Evolutionary conservation across 2,888 invertebrate species (phyloP), one percentile per base, ranked within the genome.

Genomic region (Coenonympha glycerion): DNA sequence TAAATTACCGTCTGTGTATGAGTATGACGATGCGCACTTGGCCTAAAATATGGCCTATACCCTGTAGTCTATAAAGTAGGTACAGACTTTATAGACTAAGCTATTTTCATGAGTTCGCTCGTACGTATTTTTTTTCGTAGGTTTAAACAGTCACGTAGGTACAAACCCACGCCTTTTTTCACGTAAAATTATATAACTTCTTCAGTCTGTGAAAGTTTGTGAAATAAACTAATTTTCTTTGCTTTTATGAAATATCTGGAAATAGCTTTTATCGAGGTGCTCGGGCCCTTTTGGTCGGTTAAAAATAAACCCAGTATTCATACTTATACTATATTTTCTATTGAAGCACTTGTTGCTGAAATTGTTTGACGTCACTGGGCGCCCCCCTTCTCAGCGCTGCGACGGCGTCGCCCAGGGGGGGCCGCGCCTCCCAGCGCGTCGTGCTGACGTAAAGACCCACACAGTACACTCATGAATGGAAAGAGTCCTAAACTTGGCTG

Each of bases 381-480:
- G n/a, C n/a, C 62, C 61, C 75, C 76, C 71, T 66, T 62, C 70
- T 71, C n/a, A 33, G 34, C 65, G 60, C 60, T 61, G 61, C 66
- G 63, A 62, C 60, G 62, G 54, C 58, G 54, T 55, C 63, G 52
- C 58, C 55, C 58, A 58, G 66, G 69, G 72, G 74, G 59, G 56
- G 66, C 71, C 76, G 72, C 71, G 75, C 79, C 70, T 74, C 78
- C 70, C 60, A 59, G 62, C 66, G 72, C 73, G 63, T 57, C 65
- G 65, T 55, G 68, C 76, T 85, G 84, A 86, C 85, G 85, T 85
- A 80, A 76, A 66, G 61, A 65, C 71, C 69, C n/a, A n/a, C n/a
- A n/a, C n/a, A n/a, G n/a, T 69, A 77, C 68, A 66, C 81, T 83
- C 74, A 84, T 85, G 85, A 85, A 86, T 84, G 85, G 75, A 79